These are phyloP conservation scores for Wiebesia pumilae DNA, from an alignment of 1,140 invertebrate species.

Conservation along the genomic window DNA sequence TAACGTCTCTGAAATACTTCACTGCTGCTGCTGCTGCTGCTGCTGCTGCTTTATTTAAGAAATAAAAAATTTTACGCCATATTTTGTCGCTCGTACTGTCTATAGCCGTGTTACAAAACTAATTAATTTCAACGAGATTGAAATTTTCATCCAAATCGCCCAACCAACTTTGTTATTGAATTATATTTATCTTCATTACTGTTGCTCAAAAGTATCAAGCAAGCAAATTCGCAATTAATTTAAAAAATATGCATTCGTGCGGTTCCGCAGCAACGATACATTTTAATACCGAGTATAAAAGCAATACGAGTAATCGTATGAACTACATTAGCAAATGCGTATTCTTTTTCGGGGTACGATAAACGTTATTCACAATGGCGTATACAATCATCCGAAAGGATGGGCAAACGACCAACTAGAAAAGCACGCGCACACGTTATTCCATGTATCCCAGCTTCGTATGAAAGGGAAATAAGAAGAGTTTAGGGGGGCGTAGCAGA, in stretches of 20 bases:
- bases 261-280: neutral
- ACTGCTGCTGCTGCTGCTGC: too few species aligned
- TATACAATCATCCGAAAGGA: neutral
- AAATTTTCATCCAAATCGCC: too few species aligned
- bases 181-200: neutral
- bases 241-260: too few species aligned
- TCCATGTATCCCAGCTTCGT: neutral
- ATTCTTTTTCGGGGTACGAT: neutral
- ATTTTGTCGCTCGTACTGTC: too few species aligned
- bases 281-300: neutral
- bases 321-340: neutral
- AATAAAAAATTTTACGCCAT: too few species aligned
- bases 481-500: neutral
- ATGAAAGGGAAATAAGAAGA: neutral
- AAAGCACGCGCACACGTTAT: neutral
- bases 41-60: too few species aligned
- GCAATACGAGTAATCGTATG: neutral
- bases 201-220: neutral
- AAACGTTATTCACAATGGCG: constrained; percentile 32
- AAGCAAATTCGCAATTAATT: neutral
- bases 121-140: too few species aligned
- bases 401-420: neutral
- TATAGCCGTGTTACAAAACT: too few species aligned
- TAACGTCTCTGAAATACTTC: neutral
- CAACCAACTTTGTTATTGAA: too few species aligned